Evolutionary conservation across 2,888 invertebrate genomes (phyloP).

Genomic region (Brachyptera risi): DNA sequence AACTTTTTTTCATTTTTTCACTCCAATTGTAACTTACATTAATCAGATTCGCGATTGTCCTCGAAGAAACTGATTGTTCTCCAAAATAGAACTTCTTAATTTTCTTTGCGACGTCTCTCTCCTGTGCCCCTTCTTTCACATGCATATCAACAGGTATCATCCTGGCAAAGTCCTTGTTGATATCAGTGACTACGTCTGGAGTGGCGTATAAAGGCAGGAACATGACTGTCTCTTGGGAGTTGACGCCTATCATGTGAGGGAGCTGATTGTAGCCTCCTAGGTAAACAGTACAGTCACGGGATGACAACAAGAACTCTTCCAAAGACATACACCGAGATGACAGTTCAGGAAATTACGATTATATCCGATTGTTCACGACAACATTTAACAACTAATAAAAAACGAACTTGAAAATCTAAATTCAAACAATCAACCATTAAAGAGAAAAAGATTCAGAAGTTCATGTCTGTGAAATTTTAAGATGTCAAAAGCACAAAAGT

Average conservation of each 20-base stretch:
- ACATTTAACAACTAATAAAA: no score
- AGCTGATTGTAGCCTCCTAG: conserved; percentile 50
- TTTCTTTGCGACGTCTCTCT: conserved; percentile 43
- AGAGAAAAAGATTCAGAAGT: no score
- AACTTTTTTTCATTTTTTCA: no score
- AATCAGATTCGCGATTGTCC: conserved; percentile 46
- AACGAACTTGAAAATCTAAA: no score
- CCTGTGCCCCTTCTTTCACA: not conserved
- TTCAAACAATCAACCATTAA: no score
- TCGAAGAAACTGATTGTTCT: conserved; percentile 42
- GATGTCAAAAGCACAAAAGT: no score
- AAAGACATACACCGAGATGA: no score
- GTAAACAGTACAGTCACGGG: no score
- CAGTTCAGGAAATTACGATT: no score
- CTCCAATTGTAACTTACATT: conserved; percentile 51
- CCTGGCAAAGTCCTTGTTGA: conserved; percentile 1
- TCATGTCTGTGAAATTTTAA: no score
- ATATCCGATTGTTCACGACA: no score
- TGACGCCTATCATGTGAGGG: conserved; percentile 51
- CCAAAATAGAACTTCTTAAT: conserved; percentile 50
- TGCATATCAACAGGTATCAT: conserved; percentile 44
- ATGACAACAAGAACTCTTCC: no score
- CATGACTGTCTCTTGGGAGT: conserved; percentile 43
- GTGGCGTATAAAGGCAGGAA: conserved; percentile 3
- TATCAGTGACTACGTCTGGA: not conserved